Evolutionary conservation across 2,888 invertebrate genomes (phyloP), one percentile per base, ranked within the genome.

Genomic region (Furcula furcula): DNA sequence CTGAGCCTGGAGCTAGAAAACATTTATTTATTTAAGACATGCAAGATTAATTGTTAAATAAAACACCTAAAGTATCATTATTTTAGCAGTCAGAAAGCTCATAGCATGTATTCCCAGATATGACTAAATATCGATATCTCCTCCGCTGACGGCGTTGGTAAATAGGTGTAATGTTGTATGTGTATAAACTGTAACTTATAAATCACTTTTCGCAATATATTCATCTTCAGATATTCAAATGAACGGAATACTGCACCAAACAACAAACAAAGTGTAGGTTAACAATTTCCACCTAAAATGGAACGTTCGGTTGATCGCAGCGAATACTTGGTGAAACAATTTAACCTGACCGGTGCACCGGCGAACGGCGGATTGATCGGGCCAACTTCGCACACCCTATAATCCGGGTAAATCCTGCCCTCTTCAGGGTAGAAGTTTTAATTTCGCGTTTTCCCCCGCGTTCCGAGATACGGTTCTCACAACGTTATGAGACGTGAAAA

Each of bases 401-500:
- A 40, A 51, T 54, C 37, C 39, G 20, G 28, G 21, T 22, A 29
- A 6, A 19, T 10, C 10, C 21, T 21, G 21, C 21, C 10, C 21
- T 1, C 21, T 21, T 21, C 10, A 25, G n/a, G n/a, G n/a, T n/a
- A n/a, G 28, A 41, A 54, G 46, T 53, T 57, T 52, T 45, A 49
- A 58, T 55, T 52, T 42, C 28, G 16, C n/a, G n/a, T n/a, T n/a
- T n/a, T n/a, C n/a, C 28, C 29, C 12, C 15, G 7, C 32, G 13
- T 29, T 31, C 31, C 20, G 26, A 15, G 31, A 21, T 29, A 19
- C 29, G 28, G 25, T 32, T 2, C 29, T n/a, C 12, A 7, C 14
- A 2, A 3, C 29, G 49, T 36, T 58, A 55, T 46, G 49, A 49
- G 41, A 52, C 47, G 52, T 46, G 47, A 34, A 50, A 58, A 64